phyloP scores from a whole-genome alignment of 1,140 invertebrate species.

The Dinoponera quadriceps region DNA sequence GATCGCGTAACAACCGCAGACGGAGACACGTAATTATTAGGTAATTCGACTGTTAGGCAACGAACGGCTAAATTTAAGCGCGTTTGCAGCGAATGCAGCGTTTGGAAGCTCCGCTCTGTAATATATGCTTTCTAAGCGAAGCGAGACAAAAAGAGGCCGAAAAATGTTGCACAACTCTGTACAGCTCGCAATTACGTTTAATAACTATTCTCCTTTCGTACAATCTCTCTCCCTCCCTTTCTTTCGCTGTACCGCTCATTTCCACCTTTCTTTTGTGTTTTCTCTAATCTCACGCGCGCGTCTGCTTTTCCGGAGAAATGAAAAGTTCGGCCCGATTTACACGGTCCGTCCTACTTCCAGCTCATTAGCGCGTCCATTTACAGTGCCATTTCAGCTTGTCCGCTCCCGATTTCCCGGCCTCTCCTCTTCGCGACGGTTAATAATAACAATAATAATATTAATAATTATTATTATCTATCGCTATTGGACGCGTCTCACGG shows the following conservation, averaged over 20 bases:
- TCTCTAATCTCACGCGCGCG: conserved; percentile 28
- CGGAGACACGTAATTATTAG: background rate
- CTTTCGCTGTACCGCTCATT: background rate
- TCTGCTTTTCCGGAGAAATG: conserved; percentile 52
- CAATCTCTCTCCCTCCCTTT: background rate
- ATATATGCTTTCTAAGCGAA: background rate
- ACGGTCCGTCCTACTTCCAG: conserved; percentile 28
- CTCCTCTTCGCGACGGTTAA: background rate
- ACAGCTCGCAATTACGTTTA: background rate
- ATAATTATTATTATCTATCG: background rate
- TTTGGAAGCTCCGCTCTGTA: too few species aligned
- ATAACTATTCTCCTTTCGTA: background rate
- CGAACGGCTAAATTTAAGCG: background rate
- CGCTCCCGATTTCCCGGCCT: background rate
- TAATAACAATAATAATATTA: conserved; percentile 21
- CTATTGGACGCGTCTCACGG: conserved; percentile 34
- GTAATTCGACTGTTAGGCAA: conserved; percentile 21
- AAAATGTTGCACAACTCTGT: background rate
- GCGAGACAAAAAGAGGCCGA: background rate
- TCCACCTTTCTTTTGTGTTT: conserved; percentile 13
- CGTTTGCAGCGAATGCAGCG: background rate
- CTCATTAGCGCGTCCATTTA: conserved; percentile 18
- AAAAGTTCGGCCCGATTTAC: conserved; percentile 18
- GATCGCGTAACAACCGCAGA: conserved; percentile 3
- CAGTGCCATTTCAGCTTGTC: conserved; percentile 32